phyloP scores from a whole-genome alignment of 2,113 vertebrate species.

The Solea senegalensis region DNA sequence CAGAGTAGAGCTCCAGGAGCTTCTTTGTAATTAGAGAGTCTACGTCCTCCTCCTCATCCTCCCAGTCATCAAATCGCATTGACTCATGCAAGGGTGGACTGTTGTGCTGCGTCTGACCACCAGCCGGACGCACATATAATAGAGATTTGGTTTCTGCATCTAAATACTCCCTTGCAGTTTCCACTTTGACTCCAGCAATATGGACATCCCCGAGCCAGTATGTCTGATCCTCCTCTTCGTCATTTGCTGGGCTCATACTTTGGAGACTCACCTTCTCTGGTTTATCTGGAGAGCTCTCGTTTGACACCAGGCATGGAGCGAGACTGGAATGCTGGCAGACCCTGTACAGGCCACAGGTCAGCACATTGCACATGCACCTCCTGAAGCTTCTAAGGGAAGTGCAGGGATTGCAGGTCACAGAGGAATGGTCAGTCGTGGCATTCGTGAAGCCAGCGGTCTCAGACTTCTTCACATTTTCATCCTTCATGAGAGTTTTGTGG shows the following conservation, averaged over 20 bases:
- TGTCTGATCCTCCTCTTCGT: conserved; percentile 58
- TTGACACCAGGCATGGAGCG: conserved; percentile 67
- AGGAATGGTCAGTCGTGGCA: conserved; percentile 75
- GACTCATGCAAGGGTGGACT: conserved; percentile 80
- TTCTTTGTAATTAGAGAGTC: conserved; percentile 93
- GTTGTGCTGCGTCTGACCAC: conserved; percentile 59
- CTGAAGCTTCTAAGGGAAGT: conserved; percentile 74
- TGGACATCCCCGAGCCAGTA: conserved; percentile 89
- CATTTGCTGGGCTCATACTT: conserved; percentile 35
- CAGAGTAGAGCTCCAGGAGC: conserved; percentile 94
- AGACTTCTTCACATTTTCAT: conserved; percentile 79
- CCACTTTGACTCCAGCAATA: conserved; percentile 77
- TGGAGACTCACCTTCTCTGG: conserved; percentile 62
- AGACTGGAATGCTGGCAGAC: conserved; percentile 73
- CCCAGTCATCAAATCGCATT: conserved; percentile 80
- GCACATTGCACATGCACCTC: conserved; percentile 69
- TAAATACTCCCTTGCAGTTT: conserved; percentile 76
- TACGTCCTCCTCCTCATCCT: conserved; percentile 86
- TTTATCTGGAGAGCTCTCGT: conserved; percentile 73
- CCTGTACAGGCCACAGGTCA: conserved; percentile 88
- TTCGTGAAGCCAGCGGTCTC: conserved; percentile 89
- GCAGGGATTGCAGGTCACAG: conserved; percentile 77
- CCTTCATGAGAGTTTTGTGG: conserved; percentile 78
- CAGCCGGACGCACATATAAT: neutral
- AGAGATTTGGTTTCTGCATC: conserved; percentile 64